Percentiles rank a stretch among this genome's conserved stretches.
Evolutionary conservation across 1,140 invertebrate species (phyloP).

Genomic region (Dysdera silvatica): DNA sequence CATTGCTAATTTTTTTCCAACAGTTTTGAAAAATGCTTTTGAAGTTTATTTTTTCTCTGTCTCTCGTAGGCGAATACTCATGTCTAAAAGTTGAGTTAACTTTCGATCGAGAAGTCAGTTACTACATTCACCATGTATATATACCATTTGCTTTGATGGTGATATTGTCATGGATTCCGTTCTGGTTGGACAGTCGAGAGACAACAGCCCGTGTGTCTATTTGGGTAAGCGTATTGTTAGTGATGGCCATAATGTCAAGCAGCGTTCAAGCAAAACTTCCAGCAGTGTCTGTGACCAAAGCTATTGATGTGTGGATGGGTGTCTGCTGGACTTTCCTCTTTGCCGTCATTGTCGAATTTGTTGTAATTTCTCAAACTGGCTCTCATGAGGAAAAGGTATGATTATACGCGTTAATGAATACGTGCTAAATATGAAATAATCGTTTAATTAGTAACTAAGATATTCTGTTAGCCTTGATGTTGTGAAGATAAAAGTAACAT

Average conservation of each 20-base stretch:
- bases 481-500: no score
- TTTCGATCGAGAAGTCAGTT: slow-evolving; percentile 14
- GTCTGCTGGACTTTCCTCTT: slow-evolving; percentile 41
- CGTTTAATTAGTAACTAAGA: no score
- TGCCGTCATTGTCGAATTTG: slow-evolving; percentile 40
- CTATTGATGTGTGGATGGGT: slow-evolving; percentile 42
- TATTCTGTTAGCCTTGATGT: no score
- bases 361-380: no score
- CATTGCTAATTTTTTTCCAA: no score
- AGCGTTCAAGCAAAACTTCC: slow-evolving; percentile 79
- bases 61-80: slow-evolving; percentile 18
- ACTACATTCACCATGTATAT: slow-evolving; percentile 23
- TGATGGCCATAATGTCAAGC: slow-evolving; percentile 79
- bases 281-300: slow-evolving; percentile 49
- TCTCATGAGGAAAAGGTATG: no score
- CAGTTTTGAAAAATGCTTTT: no score
- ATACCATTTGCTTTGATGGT: slow-evolving; percentile 33
- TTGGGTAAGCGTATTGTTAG: slow-evolving; percentile 78
- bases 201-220: slow-evolving; percentile 78
- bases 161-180: slow-evolving; percentile 52
- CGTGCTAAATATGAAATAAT: no score
- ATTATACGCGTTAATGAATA: no score
- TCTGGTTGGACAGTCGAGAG: slow-evolving; percentile 84
- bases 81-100: slow-evolving; percentile 13
- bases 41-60: no score